Evolutionary conservation across 2,113 vertebrate genomes (phyloP).

Genomic region (Stigmatopora nigra): DNA sequence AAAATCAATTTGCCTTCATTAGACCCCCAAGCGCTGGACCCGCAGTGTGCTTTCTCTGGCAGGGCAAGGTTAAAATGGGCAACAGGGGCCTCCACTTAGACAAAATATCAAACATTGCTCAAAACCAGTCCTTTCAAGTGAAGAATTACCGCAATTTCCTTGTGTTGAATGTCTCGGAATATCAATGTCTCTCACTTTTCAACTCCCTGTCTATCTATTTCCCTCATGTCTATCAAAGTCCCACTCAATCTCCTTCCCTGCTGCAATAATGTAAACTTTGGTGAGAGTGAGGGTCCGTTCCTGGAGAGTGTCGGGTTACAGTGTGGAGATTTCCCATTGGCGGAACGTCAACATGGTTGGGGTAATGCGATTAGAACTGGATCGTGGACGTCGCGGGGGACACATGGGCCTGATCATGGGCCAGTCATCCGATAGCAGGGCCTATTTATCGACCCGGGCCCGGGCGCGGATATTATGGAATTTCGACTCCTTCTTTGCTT

Average conservation of each 20-base stretch:
- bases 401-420: slow-evolving; percentile 73
- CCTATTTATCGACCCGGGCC: slow-evolving; percentile 65
- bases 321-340: slow-evolving; percentile 71
- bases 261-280: slow-evolving; percentile 44
- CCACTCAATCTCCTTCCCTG: slow-evolving; percentile 38
- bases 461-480: slow-evolving; percentile 59
- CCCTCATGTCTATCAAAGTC: slow-evolving; percentile 55
- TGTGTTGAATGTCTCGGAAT: slow-evolving; percentile 26
- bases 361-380: slow-evolving; percentile 73
- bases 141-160: slow-evolving; percentile 22
- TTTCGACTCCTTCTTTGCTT: slow-evolving; percentile 56
- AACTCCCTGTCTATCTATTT: slow-evolving; percentile 47
- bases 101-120: slow-evolving; percentile 33
- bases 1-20: slow-evolving; percentile 98
- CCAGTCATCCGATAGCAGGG: slow-evolving; percentile 67
- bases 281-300: slow-evolving; percentile 47
- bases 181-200: slow-evolving; percentile 49
- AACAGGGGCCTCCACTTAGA: slow-evolving; percentile 44
- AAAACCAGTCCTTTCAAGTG: slow-evolving; percentile 35
- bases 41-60: slow-evolving; percentile 37
- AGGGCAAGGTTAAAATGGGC: slow-evolving; percentile 52
- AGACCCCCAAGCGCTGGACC: slow-evolving; percentile 71
- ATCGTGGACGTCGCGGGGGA: slow-evolving; percentile 63
- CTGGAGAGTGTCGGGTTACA: slow-evolving; percentile 71
- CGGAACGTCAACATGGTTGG: slow-evolving; percentile 69